Percentiles rank a stretch among this genome's conserved stretches.
These are phyloP conservation scores for Drepanosiphum platanoidis DNA, from an alignment of 2,888 invertebrate genomes.

Conservation along the genomic window DNA sequence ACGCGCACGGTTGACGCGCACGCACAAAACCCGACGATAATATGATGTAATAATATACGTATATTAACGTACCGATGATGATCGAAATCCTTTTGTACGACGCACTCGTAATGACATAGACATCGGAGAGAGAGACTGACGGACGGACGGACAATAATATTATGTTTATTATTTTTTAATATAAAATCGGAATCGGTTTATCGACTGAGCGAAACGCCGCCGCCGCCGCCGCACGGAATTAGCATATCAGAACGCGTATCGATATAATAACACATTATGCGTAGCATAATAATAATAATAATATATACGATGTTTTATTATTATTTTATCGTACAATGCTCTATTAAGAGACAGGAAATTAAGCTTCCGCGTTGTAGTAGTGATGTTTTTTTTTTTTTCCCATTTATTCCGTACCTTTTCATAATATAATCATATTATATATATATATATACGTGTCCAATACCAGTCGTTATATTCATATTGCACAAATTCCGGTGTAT, in stretches of 20 bases:
- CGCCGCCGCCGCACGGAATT: too few relatives aligned
- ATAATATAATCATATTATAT: neutral
- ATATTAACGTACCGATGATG: neutral
- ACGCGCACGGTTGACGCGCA: too few relatives aligned
- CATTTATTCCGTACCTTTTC: conserved; percentile 17
- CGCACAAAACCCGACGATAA: too few relatives aligned
- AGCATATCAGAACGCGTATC: conserved; percentile 35
- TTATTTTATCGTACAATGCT: conserved; percentile 43
- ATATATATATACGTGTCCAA: neutral
- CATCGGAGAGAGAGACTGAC: neutral
- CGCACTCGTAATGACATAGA: too few relatives aligned
- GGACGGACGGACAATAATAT: neutral
- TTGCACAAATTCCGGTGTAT: conserved; percentile 59
- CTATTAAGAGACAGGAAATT: conserved; percentile 60
- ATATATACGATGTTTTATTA: neutral
- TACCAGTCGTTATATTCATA: conserved; percentile 52
- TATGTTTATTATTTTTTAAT: neutral
- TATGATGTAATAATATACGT: too few relatives aligned
- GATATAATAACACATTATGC: conserved; percentile 43
- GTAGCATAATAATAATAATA: neutral
- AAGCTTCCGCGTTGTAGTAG: conserved; percentile 60
- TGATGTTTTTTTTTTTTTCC: neutral
- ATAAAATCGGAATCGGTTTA: conserved; percentile 25
- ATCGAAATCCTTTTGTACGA: neutral
- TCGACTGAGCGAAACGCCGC: conserved; percentile 45